A percentile compares a stretch with the other conserved stretches of the same genome.
These are phyloP conservation scores for Sminthurides aquaticus DNA, from an alignment of 2,888 invertebrate species.

Conservation along the genomic window DNA sequence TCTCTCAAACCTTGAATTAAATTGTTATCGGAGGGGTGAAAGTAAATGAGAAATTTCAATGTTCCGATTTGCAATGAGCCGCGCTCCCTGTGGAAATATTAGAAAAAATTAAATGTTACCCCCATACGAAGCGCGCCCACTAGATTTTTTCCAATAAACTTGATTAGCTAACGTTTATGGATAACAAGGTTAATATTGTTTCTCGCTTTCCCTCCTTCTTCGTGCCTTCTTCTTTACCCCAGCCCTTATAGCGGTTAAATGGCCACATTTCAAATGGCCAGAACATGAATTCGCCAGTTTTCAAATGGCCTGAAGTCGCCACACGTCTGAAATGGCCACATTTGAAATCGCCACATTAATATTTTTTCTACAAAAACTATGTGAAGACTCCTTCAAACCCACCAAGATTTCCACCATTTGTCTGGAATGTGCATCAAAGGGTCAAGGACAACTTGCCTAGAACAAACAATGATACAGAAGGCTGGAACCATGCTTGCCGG, in stretches of 20 bases:
- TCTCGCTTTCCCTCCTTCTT: slow-evolving; percentile 8
- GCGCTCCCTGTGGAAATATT: slow-evolving; percentile 30
- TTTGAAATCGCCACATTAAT: no score
- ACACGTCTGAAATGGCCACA: no score
- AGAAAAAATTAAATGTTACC: slow-evolving; percentile 37
- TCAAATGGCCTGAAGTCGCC: no score
- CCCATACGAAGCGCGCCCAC: slow-evolving; percentile 27
- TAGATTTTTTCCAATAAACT: slow-evolving; percentile 27
- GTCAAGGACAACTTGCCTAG: no score
- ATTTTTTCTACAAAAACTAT: no score
- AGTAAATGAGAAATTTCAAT: slow-evolving; percentile 23
- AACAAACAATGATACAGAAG: no score
- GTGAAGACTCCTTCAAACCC: no score
- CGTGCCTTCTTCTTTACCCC: neutral
- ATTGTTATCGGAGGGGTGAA: neutral
- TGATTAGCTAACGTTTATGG: slow-evolving; percentile 24
- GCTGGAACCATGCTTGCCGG: no score
- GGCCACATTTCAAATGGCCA: no score
- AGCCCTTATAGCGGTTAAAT: neutral
- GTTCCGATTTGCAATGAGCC: neutral
- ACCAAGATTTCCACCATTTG: no score
- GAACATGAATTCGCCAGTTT: no score
- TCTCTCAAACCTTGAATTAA: neutral
- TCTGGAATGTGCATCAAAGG: no score
- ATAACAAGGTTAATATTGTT: neutral